phyloP scores from a whole-genome alignment of 2,888 invertebrate genomes.

The Cordilura impudica region DNA sequence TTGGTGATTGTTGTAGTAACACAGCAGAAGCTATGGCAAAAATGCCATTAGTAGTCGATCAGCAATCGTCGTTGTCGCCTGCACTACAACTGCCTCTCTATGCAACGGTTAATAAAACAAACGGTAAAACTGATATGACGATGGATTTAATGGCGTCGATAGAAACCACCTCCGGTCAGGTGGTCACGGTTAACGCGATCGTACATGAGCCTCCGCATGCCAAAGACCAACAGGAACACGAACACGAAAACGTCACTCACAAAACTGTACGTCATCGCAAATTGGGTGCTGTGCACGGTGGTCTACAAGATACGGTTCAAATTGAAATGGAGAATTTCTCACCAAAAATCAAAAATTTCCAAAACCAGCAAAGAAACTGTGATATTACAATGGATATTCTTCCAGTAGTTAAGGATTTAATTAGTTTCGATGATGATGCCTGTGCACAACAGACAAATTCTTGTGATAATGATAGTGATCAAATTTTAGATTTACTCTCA shows the following conservation, averaged over 20 bases:
- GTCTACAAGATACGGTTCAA: conserved; percentile 54
- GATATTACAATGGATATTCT: conserved; percentile 65
- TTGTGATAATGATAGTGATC: conserved; percentile 55
- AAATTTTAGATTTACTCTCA: conserved; percentile 68
- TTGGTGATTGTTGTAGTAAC: conserved; percentile 42
- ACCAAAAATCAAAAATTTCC: conserved; percentile 11
- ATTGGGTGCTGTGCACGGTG: conserved; percentile 60
- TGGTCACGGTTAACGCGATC: conserved; percentile 10
- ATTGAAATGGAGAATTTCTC: conserved; percentile 33
- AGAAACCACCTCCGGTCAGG: conserved; percentile 11
- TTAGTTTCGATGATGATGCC: conserved; percentile 74
- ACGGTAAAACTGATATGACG: conserved; percentile 36
- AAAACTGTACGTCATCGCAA: conserved; percentile 57
- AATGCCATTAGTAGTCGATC: conserved; percentile 35
- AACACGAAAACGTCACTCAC: not conserved
- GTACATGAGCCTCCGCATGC: conserved; percentile 4
- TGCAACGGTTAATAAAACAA: conserved; percentile 73
- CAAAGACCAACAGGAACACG: not conserved
- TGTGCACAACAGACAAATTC: conserved; percentile 14
- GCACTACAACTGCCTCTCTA: conserved; percentile 65
- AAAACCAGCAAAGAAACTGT: conserved; percentile 63
- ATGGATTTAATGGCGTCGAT: conserved; percentile 26
- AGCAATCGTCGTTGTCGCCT: conserved; percentile 34
- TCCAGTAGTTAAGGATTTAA: conserved; percentile 71
- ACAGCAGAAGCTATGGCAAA: conserved; percentile 51